Evolutionary conservation across 2,888 invertebrate species (phyloP).

Genomic region (Drosophila eohydei): DNA sequence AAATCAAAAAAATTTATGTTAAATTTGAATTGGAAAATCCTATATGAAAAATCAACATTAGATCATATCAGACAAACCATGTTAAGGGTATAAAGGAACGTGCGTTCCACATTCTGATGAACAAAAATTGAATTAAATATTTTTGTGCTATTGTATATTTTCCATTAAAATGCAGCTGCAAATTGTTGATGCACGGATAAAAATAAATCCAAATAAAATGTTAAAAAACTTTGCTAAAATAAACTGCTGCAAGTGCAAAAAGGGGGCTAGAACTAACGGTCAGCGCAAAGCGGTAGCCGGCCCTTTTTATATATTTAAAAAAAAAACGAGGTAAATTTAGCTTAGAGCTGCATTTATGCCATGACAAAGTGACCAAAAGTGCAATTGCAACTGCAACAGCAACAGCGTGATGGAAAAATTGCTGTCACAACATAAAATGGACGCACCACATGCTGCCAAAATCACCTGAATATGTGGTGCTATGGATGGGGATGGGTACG

Average conservation of each 20-base stretch:
- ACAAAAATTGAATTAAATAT: conserved; percentile 67
- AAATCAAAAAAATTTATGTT: not conserved
- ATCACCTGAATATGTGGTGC: conserved; percentile 31
- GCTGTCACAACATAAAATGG: conserved; percentile 74
- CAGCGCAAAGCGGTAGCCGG: conserved; percentile 25
- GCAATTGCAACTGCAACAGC: conserved; percentile 48
- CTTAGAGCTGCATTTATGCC: conserved; percentile 72
- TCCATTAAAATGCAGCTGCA: conserved; percentile 69
- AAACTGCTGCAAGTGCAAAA: conserved; percentile 36
- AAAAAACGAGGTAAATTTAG: conserved; percentile 52
- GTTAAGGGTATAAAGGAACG: not conserved
- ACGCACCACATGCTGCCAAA: conserved; percentile 35
- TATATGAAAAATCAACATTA: conserved; percentile 1
- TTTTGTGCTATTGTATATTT: conserved; percentile 57
- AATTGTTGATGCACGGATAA: conserved; percentile 42
- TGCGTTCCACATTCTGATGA: conserved; percentile 24
- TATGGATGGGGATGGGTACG: not conserved
- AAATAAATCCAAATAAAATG: conserved; percentile 17
- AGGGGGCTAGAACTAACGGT: conserved; percentile 9
- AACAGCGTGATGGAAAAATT: conserved; percentile 63
- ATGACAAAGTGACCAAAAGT: conserved; percentile 74
- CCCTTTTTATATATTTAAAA: conserved; percentile 63
- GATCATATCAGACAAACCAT: not conserved
- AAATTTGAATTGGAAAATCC: not conserved
- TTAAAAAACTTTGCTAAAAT: conserved; percentile 28